Percentiles rank a stretch among this genome's conserved stretches.
phyloP scores from a whole-genome alignment of 2,113 vertebrate genomes.

The Callocephalon fimbriatum region DNA sequence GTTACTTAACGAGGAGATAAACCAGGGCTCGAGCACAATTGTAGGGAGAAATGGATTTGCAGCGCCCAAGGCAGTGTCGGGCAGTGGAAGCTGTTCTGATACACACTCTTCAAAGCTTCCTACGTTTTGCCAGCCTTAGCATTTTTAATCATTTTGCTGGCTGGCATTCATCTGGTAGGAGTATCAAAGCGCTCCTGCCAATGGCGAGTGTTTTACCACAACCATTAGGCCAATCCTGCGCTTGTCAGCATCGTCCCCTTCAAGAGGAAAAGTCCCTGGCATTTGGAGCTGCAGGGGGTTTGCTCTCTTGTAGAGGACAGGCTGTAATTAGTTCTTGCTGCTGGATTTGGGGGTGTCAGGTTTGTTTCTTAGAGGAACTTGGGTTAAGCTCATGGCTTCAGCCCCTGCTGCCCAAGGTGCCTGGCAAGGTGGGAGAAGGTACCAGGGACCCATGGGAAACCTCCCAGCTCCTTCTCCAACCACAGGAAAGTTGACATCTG shows the following conservation, averaged over 20 bases:
- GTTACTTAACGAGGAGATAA: slow-evolving; percentile 72
- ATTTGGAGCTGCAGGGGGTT: background rate
- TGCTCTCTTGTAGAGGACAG: background rate
- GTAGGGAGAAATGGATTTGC: slow-evolving; percentile 68
- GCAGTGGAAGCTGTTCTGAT: slow-evolving; percentile 45
- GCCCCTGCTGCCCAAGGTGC: background rate
- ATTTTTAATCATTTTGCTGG: slow-evolving; percentile 70
- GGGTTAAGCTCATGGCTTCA: background rate
- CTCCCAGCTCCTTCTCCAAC: background rate
- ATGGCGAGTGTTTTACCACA: background rate
- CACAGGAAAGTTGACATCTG: background rate
- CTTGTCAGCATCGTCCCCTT: background rate
- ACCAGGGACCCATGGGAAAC: background rate
- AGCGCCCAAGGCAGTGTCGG: slow-evolving; percentile 27
- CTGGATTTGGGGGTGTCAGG: background rate
- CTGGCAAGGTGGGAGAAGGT: background rate
- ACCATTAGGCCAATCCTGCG: background rate
- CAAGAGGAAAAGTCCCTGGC: background rate
- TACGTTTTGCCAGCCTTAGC: slow-evolving; percentile 64
- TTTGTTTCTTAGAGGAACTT: background rate
- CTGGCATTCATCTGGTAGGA: slow-evolving; percentile 52
- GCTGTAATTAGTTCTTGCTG: background rate
- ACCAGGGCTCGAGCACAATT: slow-evolving; percentile 31
- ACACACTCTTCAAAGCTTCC: slow-evolving; percentile 61
- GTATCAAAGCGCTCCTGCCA: slow-evolving; percentile 24